Percentiles rank a stretch among this genome's conserved stretches.
Evolutionary conservation across 1,140 invertebrate species (phyloP).

Genomic region (Euwallacea similis): DNA sequence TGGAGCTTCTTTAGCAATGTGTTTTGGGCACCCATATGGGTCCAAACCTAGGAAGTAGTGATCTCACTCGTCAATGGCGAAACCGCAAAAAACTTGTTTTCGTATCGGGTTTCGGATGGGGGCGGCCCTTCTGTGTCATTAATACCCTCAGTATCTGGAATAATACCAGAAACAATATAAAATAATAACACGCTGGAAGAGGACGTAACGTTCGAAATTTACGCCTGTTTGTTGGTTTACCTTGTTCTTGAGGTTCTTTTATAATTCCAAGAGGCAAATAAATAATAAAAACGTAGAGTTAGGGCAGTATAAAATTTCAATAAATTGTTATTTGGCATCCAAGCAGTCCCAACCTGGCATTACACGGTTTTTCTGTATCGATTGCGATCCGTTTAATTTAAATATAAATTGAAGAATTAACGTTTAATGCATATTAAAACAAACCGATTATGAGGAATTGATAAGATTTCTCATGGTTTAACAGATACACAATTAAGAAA

Average conservation of each 20-base stretch:
- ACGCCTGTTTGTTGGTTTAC: too few relatives aligned
- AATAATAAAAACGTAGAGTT: not conserved
- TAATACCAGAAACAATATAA: not conserved
- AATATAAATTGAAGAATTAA: conserved; percentile 33
- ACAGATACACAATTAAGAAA: conserved; percentile 17
- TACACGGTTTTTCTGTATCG: conserved; percentile 14
- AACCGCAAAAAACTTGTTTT: conserved; percentile 5
- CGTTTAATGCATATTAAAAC: conserved; percentile 34
- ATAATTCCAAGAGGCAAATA: not conserved
- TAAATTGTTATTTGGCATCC: conserved; percentile 20
- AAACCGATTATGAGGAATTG: conserved; percentile 30
- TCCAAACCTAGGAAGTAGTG: not conserved
- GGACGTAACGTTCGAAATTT: too few relatives aligned
- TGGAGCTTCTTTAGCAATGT: too few relatives aligned
- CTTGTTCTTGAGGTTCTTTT: not conserved
- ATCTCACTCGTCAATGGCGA: not conserved
- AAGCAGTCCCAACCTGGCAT: not conserved
- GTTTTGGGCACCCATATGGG: not conserved
- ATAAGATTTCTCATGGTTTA: conserved; percentile 28
- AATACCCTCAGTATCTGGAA: not conserved
- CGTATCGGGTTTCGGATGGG: conserved; percentile 2
- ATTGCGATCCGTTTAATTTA: conserved; percentile 35
- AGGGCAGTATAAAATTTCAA: conserved; percentile 19
- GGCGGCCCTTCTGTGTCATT: not conserved
- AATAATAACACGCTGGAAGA: not conserved